Conservation (phyloP, 2,113 vertebrate genomes). For the Pelusios castaneus region DNA sequence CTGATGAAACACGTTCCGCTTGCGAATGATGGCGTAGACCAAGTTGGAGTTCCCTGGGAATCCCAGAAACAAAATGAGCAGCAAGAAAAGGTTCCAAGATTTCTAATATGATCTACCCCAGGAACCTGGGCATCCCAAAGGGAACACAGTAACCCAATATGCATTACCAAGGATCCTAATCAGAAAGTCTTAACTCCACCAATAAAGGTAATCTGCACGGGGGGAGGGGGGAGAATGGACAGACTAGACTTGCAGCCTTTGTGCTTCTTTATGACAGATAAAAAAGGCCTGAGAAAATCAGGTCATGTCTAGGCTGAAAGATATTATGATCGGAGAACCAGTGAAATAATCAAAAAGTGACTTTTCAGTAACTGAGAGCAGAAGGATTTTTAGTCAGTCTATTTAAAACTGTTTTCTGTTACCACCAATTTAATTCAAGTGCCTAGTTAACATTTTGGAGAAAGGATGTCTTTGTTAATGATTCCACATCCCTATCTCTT, state of each 20-base stretch:
- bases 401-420: background rate
- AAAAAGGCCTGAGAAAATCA: background rate
- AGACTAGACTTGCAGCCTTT: background rate
- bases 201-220: background rate
- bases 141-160: background rate
- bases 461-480: background rate
- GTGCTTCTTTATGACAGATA: background rate
- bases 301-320: background rate
- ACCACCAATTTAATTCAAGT: background rate
- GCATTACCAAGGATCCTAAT: rapidly evolving
- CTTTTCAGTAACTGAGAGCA: background rate
- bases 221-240: background rate
- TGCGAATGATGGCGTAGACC: constrained; percentile 97
- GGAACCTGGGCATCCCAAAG: background rate
- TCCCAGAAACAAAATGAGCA: background rate
- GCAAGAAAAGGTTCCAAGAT: background rate
- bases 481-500: background rate
- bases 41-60: constrained; percentile 93
- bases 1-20: constrained; percentile 95
- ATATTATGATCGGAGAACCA: background rate
- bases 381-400: background rate
- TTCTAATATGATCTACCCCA: background rate
- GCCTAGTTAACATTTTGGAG: background rate
- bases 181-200: background rate
- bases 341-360: background rate